Evolutionary conservation across 2,797 vertebrate species (phyloP), one percentile per base, ranked within the genome.

Genomic region (Nannoperca obscura): DNA sequence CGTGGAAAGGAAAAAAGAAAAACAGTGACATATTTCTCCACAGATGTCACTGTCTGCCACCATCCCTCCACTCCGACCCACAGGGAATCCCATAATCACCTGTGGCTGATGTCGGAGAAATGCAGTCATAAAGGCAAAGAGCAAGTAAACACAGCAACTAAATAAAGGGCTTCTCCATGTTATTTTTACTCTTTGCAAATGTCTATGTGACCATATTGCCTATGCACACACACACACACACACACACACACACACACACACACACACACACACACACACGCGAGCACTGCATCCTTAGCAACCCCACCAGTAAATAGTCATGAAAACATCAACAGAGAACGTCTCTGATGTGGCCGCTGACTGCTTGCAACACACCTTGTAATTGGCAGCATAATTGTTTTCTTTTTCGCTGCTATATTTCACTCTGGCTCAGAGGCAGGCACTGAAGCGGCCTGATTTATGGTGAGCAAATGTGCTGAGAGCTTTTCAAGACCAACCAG

Each of bases 311-410:
- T 88, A 92, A 91, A 92, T 74, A 93, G 68, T 69, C 68, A 76
- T 44, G 62, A 84, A 90, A 86, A 86, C 88, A 85, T 62, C 46
- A 61, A 84, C 75, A 52, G 36, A 40, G 77, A 65, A 7, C 9
- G 14, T 15, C 71, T 89, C 72, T 87, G 89, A 91, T 91, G 91
- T 89, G 87, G 86, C 83, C 71, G 52, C 64, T 13, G 66, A 76
- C 80, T 65, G 68, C 78, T 88, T 78, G 74, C 81, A 90, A 88
- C 91, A 91, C 88, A 90, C 89, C 90, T 92, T 89, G 87, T 91
- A 92, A 92, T 89, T 92, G 91, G 88, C 83, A 78, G 82, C 70
- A 59, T 90, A 88, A 91, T 89, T 87, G 86, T 89, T 92, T 92
- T 91, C 85, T 80, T 91, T 91, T 75, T 68, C 34, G 12, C 74